Conservation (phyloP, 1,140 invertebrate genomes). For the Aphelinus certus region DNA sequence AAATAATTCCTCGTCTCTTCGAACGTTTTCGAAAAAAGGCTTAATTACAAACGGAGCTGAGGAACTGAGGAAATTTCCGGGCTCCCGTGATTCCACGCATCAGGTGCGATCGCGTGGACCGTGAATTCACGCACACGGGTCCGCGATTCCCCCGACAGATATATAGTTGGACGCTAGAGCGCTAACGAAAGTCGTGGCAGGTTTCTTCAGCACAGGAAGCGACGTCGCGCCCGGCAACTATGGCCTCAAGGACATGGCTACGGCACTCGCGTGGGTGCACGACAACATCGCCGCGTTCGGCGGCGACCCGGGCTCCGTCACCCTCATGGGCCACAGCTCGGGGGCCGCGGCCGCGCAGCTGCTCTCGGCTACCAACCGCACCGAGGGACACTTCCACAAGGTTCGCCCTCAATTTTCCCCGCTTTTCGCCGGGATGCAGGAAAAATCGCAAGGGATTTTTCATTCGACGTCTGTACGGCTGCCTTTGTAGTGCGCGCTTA, state of each 20-base stretch:
- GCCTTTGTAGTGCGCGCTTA: too few species aligned
- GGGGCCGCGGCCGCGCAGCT: slow-evolving; percentile 58
- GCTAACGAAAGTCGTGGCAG: slow-evolving; percentile 38
- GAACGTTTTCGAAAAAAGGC: too few species aligned
- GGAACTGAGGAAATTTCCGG: background rate
- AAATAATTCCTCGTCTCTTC: too few species aligned
- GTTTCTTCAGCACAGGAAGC: slow-evolving; percentile 57
- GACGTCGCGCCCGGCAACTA: slow-evolving; percentile 56
- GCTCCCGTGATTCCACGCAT: background rate
- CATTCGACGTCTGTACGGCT: too few species aligned
- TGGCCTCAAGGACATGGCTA: slow-evolving; percentile 56
- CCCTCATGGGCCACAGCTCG: slow-evolving; percentile 63
- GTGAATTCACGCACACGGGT: too few species aligned
- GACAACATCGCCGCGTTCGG: slow-evolving; percentile 66
- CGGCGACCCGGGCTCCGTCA: slow-evolving; percentile 66
- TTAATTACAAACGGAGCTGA: too few species aligned
- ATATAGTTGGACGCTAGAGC: background rate
- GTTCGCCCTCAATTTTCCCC: background rate
- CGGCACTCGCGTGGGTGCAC: slow-evolving; percentile 68
- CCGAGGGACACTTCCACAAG: slow-evolving; percentile 66
- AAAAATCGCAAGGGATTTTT: too few species aligned
- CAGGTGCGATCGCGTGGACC: background rate
- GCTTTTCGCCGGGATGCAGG: background rate
- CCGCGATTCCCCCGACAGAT: background rate
- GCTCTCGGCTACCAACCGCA: slow-evolving; percentile 59